phyloP scores from a whole-genome alignment of 2,888 invertebrate species.

The Lacanobia oleracea region DNA sequence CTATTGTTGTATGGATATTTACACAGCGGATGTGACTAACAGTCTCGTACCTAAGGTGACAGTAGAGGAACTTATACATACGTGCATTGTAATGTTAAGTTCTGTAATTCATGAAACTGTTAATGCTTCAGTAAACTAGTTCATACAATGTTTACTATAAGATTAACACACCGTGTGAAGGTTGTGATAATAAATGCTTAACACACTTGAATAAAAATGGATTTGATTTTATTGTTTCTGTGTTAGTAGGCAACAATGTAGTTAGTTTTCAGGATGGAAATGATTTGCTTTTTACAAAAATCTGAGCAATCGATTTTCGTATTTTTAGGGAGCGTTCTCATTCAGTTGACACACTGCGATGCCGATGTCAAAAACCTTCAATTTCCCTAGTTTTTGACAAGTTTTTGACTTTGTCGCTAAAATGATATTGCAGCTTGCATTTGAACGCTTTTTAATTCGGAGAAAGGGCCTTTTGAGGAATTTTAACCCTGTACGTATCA shows the following conservation, averaged over 20 bases:
- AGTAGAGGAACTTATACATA: background rate
- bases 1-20: background rate
- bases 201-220: constrained; percentile 24
- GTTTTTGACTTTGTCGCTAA: no score
- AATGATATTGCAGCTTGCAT: no score
- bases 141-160: constrained; percentile 46
- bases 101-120: constrained; percentile 28
- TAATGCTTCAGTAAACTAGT: constrained; percentile 37
- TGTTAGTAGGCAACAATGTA: background rate
- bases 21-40: constrained; percentile 24
- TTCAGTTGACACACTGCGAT: no score
- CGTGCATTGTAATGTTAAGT: background rate
- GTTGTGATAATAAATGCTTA: constrained; percentile 44
- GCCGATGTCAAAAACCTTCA: no score
- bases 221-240: constrained; percentile 15
- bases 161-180: constrained; percentile 44
- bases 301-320: background rate
- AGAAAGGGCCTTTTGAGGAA: no score
- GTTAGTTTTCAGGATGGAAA: background rate
- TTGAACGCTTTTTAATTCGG: no score
- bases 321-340: no score
- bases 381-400: no score
- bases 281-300: background rate
- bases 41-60: background rate
- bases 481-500: background rate